These are phyloP conservation scores for Geotrupes spiniger DNA, from an alignment of 2,888 invertebrate species.

Conservation along the genomic window DNA sequence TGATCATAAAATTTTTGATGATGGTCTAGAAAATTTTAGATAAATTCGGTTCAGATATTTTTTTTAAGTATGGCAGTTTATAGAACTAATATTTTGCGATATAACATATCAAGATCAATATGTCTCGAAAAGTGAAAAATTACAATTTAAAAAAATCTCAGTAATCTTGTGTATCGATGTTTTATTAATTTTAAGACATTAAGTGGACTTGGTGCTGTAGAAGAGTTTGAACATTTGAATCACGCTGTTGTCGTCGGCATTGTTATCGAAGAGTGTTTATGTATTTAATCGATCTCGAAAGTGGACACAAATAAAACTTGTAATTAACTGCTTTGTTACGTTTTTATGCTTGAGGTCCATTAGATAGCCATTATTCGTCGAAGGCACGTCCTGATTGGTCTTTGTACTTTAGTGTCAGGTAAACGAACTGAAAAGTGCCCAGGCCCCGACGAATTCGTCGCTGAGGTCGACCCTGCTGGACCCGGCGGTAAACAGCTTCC, in stretches of 20 bases:
- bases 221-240: constrained; percentile 26
- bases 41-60: too few relatives aligned
- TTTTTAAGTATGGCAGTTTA: too few relatives aligned
- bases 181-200: too few relatives aligned
- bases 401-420: constrained; percentile 74
- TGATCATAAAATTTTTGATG: too few relatives aligned
- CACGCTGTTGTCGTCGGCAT: constrained; percentile 16
- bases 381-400: neutral
- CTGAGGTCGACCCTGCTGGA: constrained; percentile 84
- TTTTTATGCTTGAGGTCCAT: neutral
- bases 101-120: too few relatives aligned
- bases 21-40: too few relatives aligned
- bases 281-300: neutral
- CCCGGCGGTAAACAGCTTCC: constrained; percentile 92
- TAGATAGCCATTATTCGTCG: too few relatives aligned
- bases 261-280: constrained; percentile 3
- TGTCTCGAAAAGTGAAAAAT: too few relatives aligned
- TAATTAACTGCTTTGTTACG: neutral
- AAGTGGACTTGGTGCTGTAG: too few relatives aligned
- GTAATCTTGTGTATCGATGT: too few relatives aligned
- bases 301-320: constrained; percentile 8
- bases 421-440: constrained; percentile 86
- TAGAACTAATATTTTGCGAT: too few relatives aligned
- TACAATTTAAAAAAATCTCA: too few relatives aligned
- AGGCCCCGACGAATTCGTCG: constrained; percentile 73